phyloP scores from a whole-genome alignment of 2,113 vertebrate genomes.

The Menura novaehollandiae region DNA sequence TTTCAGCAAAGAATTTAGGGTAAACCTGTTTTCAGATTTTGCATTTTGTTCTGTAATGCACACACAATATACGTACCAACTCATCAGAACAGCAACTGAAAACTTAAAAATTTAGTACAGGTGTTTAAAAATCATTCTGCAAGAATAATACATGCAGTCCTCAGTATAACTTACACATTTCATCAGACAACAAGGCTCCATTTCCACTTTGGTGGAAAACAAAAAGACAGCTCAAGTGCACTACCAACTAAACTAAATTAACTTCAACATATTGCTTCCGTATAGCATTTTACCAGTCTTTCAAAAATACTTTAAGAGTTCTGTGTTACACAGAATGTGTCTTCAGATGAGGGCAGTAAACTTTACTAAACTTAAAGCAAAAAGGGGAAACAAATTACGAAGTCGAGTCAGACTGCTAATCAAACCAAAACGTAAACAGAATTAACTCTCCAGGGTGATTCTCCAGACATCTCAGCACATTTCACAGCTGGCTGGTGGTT shows the following conservation, averaged over 20 bases:
- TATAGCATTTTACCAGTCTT: background rate
- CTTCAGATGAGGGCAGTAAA: background rate
- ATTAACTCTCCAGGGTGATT: background rate
- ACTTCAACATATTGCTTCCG: background rate
- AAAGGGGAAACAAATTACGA: background rate
- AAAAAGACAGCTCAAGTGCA: background rate
- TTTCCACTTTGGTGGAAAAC: background rate
- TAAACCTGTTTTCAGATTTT: background rate
- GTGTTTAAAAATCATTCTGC: background rate
- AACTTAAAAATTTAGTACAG: background rate
- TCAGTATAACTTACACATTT: background rate
- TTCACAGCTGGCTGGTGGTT: background rate
- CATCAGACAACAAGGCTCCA: background rate
- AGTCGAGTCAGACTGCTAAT: background rate
- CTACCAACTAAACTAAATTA: background rate
- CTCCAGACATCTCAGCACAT: background rate
- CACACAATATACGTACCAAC: rapidly evolving
- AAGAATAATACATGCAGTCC: background rate
- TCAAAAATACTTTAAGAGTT: background rate
- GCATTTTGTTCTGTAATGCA: background rate
- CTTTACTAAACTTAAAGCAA: background rate
- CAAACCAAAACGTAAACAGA: background rate
- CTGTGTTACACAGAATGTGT: background rate
- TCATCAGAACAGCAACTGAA: background rate
- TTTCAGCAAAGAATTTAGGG: background rate